phyloP scores from a whole-genome alignment of 2,888 invertebrate species.

The Candidula unifasciata region DNA sequence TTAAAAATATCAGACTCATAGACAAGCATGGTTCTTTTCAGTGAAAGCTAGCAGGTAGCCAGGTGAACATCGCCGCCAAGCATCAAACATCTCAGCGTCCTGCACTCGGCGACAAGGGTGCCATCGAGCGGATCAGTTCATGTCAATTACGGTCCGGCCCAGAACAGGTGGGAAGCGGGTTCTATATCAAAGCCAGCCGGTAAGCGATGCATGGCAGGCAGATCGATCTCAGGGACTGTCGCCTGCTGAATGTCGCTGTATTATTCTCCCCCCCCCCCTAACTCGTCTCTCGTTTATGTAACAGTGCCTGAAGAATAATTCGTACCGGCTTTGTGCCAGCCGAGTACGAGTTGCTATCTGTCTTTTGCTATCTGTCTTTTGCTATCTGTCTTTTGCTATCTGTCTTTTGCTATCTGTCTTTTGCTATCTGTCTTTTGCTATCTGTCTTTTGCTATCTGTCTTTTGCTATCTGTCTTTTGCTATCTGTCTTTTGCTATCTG shows the following conservation, averaged over 20 bases:
- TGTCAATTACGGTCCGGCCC: conserved; percentile 3
- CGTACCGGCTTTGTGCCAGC: too few relatives aligned
- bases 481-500: too few relatives aligned
- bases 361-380: too few relatives aligned
- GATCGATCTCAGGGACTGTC: background rate
- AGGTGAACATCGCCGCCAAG: background rate
- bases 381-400: too few relatives aligned
- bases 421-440: too few relatives aligned
- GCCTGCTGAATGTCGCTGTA: background rate
- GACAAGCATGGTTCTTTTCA: background rate
- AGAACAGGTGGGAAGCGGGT: conserved; percentile 41
- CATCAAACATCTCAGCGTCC: background rate
- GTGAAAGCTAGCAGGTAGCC: background rate
- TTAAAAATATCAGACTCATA: background rate
- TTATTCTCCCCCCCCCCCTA: background rate
- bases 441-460: too few relatives aligned
- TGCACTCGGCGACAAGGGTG: background rate
- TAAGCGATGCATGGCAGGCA: background rate
- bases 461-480: too few relatives aligned
- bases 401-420: too few relatives aligned
- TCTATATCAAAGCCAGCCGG: conserved; percentile 6
- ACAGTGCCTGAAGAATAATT: too few relatives aligned
- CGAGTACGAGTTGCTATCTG: too few relatives aligned
- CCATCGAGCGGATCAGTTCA: background rate
- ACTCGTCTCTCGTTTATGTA: too few relatives aligned